phyloP scores from a whole-genome alignment of 2,113 vertebrate species.

The Coturnix japonica region DNA sequence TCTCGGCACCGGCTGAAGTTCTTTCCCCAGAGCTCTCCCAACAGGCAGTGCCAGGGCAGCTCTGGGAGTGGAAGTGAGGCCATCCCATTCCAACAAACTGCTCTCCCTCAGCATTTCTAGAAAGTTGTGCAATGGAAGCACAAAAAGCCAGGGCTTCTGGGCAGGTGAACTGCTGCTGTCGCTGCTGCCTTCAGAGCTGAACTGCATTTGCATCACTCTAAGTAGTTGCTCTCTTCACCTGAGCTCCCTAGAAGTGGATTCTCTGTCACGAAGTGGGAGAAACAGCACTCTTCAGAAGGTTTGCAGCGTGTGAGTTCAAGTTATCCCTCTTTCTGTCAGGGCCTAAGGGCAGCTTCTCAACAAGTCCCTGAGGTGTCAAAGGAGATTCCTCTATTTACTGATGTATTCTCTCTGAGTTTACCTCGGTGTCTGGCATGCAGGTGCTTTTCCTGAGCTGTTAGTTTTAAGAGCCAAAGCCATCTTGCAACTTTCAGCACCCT shows the following conservation, averaged over 20 bases:
- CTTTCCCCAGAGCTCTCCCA: neutral
- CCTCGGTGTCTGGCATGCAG: neutral
- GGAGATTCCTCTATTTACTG: neutral
- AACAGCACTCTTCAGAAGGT: neutral
- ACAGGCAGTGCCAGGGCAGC: neutral
- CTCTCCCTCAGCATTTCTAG: neutral
- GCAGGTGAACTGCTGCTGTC: neutral
- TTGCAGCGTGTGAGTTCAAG: neutral
- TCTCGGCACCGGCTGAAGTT: neutral
- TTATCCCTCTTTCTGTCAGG: rapidly evolving
- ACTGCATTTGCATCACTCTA: neutral
- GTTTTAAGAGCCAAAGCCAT: neutral
- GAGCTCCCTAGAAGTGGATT: neutral
- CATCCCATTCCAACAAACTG: neutral
- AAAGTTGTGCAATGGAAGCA: rapidly evolving
- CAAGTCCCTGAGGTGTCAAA: neutral
- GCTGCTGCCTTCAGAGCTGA: neutral
- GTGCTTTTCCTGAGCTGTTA: neutral
- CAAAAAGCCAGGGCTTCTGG: neutral
- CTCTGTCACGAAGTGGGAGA: neutral
- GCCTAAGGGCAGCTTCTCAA: neutral
- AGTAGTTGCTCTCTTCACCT: neutral
- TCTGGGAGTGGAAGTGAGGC: neutral
- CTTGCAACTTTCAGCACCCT: neutral
- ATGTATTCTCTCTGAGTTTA: neutral